Evolutionary conservation across 2,888 invertebrate genomes (phyloP).

Genomic region (Apamea sordens): DNA sequence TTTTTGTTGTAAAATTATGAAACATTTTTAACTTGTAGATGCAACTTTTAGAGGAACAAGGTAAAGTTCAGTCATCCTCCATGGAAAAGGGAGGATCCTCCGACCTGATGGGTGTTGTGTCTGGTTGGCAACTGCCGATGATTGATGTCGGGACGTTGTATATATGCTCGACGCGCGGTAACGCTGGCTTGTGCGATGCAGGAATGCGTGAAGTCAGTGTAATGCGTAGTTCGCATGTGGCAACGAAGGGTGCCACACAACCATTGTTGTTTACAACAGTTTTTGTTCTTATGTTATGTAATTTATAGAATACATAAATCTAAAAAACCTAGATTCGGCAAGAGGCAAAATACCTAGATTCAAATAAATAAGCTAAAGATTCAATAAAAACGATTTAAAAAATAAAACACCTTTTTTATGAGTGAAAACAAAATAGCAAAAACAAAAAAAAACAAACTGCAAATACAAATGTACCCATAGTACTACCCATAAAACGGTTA

Average conservation of each 20-base stretch:
- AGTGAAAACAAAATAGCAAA: not conserved
- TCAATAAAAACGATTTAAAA: not conserved
- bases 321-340: no score
- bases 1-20: not conserved
- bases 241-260: not conserved
- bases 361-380: not conserved
- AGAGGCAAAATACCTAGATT: not conserved
- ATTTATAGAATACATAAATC: not conserved
- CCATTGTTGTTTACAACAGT: not conserved
- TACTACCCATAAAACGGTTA: not conserved
- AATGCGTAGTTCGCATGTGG: not conserved
- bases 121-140: not conserved
- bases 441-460: not conserved
- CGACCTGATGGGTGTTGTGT: not conserved
- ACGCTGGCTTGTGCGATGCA: not conserved
- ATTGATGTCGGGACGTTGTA: not conserved
- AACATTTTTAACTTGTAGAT: not conserved
- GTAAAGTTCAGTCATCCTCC: not conserved
- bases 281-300: not conserved
- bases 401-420: no score
- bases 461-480: no score
- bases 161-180: not conserved
- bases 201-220: not conserved
- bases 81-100: not conserved
- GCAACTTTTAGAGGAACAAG: not conserved